phyloP scores from a whole-genome alignment of 1,140 invertebrate genomes.

The Phymastichus coffea region DNA sequence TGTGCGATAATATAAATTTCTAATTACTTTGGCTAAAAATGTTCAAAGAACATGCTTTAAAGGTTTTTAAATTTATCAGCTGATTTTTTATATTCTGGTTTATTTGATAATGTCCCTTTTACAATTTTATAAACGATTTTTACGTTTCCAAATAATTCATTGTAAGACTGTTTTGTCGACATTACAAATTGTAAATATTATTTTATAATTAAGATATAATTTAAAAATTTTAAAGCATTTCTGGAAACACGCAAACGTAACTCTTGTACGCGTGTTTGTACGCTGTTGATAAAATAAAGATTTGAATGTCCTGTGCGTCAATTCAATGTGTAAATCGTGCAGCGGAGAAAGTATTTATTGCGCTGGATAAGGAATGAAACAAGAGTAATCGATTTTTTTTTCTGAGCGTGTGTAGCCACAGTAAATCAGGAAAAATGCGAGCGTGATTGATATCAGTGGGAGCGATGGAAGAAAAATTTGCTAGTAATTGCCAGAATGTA shows the following conservation, averaged over 20 bases:
- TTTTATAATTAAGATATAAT: not conserved
- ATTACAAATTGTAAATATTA: no score
- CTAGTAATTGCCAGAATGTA: constrained; percentile 27
- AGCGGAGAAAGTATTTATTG: constrained; percentile 59
- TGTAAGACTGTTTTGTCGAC: not conserved
- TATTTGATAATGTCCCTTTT: not conserved
- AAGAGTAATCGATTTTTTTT: no score
- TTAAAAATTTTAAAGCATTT: not conserved
- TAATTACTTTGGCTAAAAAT: constrained; percentile 15
- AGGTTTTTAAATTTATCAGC: constrained; percentile 15
- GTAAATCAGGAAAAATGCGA: not conserved
- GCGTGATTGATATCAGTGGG: constrained; percentile 4
- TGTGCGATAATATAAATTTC: constrained; percentile 30
- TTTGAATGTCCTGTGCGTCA: constrained; percentile 53
- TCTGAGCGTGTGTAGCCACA: not conserved
- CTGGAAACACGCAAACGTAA: constrained; percentile 32
- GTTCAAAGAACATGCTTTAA: not conserved
- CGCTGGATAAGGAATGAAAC: constrained; percentile 36
- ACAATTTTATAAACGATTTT: not conserved
- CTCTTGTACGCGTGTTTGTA: constrained; percentile 29
- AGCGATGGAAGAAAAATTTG: constrained; percentile 16
- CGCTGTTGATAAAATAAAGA: constrained; percentile 6
- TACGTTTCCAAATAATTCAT: not conserved
- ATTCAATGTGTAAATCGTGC: constrained; percentile 55
- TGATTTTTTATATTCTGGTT: not conserved